Evolutionary conservation across 2,888 invertebrate species (phyloP).

Genomic region (Drosophila meridionalis): DNA sequence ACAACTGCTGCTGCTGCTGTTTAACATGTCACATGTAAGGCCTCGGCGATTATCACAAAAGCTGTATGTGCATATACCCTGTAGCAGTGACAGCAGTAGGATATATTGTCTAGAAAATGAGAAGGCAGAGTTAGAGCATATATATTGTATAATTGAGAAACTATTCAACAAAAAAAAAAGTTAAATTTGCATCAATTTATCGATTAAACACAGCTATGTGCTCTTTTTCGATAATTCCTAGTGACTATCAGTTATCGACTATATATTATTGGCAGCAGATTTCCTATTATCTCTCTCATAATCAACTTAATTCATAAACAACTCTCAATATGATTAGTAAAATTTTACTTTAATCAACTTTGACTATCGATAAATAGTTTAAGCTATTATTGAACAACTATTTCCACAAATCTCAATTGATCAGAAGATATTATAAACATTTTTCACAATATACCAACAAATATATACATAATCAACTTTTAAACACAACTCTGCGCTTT

Average conservation of each 20-base stretch:
- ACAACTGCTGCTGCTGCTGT: slow-evolving; percentile 46
- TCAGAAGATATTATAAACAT: background rate
- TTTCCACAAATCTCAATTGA: background rate
- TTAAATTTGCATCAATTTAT: background rate
- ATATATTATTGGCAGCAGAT: too few relatives aligned
- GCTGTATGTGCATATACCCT: slow-evolving; percentile 34
- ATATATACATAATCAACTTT: background rate
- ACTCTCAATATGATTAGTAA: background rate
- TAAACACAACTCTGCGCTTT: background rate
- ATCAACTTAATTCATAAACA: background rate
- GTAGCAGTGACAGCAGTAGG: background rate
- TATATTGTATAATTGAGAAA: background rate
- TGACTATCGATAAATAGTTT: background rate
- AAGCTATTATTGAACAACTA: background rate
- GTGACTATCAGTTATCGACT: background rate
- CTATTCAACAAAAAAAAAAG: background rate
- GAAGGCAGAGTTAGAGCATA: background rate
- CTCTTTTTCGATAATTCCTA: background rate
- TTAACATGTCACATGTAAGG: slow-evolving; percentile 63
- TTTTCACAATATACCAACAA: background rate
- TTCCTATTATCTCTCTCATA: too few relatives aligned
- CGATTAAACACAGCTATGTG: background rate
- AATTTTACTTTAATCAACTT: background rate
- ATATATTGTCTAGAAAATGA: background rate
- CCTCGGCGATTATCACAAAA: slow-evolving; percentile 59